Conservation (phyloP, 2,888 invertebrate species). For the Scaptomyza polygonia region DNA sequence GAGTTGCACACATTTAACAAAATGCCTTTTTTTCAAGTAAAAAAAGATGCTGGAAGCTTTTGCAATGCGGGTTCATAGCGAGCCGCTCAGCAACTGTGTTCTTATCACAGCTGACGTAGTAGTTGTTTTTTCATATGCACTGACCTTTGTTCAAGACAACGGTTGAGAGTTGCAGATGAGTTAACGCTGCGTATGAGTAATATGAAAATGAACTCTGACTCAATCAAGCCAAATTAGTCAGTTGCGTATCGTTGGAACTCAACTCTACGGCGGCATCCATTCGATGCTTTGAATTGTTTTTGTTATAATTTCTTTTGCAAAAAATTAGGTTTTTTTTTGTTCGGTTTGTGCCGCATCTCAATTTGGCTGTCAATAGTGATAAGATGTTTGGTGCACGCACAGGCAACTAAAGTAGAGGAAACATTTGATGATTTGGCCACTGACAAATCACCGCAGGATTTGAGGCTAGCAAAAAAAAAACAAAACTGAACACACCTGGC, state of each 20-base stretch:
- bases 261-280: too few species aligned
- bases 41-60: constrained; percentile 1
- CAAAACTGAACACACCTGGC: constrained; percentile 39
- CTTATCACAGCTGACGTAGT: constrained; percentile 21
- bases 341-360: constrained; percentile 30
- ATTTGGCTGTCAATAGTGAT: constrained; percentile 61
- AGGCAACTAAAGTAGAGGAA: constrained; percentile 12
- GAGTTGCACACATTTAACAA: background rate
- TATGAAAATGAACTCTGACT: constrained; percentile 27
- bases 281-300: background rate
- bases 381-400: constrained; percentile 55
- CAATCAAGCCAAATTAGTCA: constrained; percentile 34
- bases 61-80: constrained; percentile 4
- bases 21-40: background rate
- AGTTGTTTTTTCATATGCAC: background rate
- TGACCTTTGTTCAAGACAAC: constrained; percentile 13
- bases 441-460: constrained; percentile 50
- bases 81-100: background rate
- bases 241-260: constrained; percentile 13
- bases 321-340: background rate
- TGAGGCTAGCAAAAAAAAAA: constrained; percentile 30
- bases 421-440: constrained; percentile 44
- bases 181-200: constrained; percentile 63
- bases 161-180: background rate
- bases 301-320: background rate